Conservation (phyloP, 2,888 invertebrate genomes). For the Hoplodrina ambigua region DNA sequence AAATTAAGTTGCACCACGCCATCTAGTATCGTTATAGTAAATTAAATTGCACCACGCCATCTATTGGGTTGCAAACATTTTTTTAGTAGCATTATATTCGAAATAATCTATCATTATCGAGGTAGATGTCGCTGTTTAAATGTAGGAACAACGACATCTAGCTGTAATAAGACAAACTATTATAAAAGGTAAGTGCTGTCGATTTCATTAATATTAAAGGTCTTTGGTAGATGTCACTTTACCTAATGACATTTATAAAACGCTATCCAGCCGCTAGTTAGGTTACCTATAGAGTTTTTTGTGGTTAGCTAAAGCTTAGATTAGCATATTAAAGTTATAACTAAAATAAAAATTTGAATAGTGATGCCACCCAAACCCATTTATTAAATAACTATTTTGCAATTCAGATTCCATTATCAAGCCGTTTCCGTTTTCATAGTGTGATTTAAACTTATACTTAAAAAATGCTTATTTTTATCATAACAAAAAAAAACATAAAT, state of each 20-base stretch:
- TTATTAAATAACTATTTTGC: conserved; percentile 44
- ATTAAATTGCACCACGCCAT: conserved; percentile 19
- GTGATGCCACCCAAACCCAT: conserved; percentile 62
- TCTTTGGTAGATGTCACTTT: conserved; percentile 39
- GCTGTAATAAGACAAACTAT: not conserved
- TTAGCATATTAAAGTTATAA: not conserved
- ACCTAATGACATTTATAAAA: not conserved
- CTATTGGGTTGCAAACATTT: conserved; percentile 1
- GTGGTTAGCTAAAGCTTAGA: not conserved
- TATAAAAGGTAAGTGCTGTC: not conserved
- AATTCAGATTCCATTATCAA: conserved; percentile 45
- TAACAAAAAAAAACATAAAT: not conserved
- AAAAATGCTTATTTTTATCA: not conserved
- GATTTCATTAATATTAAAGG: not conserved
- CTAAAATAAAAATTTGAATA: conserved; percentile 33
- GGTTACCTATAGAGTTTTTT: not conserved
- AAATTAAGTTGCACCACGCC: conserved; percentile 17
- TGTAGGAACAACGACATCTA: conserved; percentile 44
- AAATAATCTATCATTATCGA: not conserved
- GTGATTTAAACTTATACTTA: not conserved
- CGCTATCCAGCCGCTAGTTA: not conserved
- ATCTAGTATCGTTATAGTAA: conserved; percentile 10
- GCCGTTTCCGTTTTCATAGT: conserved; percentile 55
- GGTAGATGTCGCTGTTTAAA: conserved; percentile 30
- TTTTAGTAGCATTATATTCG: not conserved